Percentiles rank a stretch among this genome's conserved stretches.
Conservation (phyloP, 2,888 invertebrate species). For the Dicycla oo region DNA sequence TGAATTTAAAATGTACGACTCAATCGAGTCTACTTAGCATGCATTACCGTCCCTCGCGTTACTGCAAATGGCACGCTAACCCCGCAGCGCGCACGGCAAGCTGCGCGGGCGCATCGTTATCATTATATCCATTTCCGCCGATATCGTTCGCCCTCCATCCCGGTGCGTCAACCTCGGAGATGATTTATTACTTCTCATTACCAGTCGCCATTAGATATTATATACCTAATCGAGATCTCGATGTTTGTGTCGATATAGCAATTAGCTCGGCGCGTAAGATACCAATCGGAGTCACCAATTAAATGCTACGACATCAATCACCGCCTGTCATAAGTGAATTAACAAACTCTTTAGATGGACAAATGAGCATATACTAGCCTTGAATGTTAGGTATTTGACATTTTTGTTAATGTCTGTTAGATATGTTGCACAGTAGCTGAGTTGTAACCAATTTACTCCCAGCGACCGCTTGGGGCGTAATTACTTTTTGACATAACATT, state of each 20-base stretch:
- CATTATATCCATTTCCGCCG: constrained; percentile 82
- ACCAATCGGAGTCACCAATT: constrained; percentile 73
- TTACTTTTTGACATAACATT: constrained; percentile 68
- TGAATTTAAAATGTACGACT: constrained; percentile 66
- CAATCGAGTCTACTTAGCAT: constrained; percentile 64
- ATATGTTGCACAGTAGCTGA: constrained; percentile 52
- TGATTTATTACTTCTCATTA: constrained; percentile 81
- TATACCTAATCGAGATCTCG: constrained; percentile 72
- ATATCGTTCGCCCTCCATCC: constrained; percentile 72
- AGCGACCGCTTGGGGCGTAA: constrained; percentile 60
- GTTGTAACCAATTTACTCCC: constrained; percentile 37
- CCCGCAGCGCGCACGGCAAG: constrained; percentile 56
- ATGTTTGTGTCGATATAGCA: constrained; percentile 65
- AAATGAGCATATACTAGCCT: constrained; percentile 67
- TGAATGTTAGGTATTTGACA: constrained; percentile 61
- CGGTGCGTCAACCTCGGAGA: constrained; percentile 70
- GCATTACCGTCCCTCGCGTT: constrained; percentile 64
- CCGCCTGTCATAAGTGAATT: constrained; percentile 68
- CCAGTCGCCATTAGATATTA: constrained; percentile 70
- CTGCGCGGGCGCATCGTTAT: constrained; percentile 76
- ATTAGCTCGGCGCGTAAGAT: constrained; percentile 64
- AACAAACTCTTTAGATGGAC: constrained; percentile 60
- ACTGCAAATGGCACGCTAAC: constrained; percentile 65
- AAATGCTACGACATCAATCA: constrained; percentile 75
- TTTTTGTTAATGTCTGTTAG: constrained; percentile 56